phyloP scores from a whole-genome alignment of 2,888 invertebrate species.

The Brenthis daphne region DNA sequence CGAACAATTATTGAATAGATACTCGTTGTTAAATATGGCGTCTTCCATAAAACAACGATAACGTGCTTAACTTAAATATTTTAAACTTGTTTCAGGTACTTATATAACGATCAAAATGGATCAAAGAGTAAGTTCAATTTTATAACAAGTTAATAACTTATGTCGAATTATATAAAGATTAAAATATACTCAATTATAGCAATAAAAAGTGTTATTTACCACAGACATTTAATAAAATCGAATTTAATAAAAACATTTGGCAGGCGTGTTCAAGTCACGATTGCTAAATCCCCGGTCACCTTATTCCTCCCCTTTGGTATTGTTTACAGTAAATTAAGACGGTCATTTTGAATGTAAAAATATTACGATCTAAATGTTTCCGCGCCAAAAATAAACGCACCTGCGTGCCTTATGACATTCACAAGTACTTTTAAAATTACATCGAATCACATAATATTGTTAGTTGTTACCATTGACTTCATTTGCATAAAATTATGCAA shows the following conservation, averaged over 20 bases:
- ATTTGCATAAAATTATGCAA: too few species aligned
- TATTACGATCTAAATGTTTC: constrained; percentile 30
- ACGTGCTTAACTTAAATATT: too few species aligned
- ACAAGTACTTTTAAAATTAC: constrained; percentile 26
- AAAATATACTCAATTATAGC: neutral
- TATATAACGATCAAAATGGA: too few species aligned
- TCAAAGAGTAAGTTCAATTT: too few species aligned
- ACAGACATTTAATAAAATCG: constrained; percentile 2
- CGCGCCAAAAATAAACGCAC: constrained; percentile 36
- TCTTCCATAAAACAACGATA: too few species aligned
- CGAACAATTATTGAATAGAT: constrained; percentile 24
- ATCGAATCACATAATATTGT: neutral
- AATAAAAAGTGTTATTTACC: neutral
- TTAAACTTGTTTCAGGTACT: too few species aligned
- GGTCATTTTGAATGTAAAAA: constrained; percentile 29
- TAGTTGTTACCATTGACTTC: neutral
- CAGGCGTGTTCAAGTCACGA: constrained; percentile 25
- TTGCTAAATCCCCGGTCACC: constrained; percentile 35
- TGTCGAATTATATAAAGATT: too few species aligned
- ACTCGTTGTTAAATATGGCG: constrained; percentile 14
- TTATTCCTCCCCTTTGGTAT: constrained; percentile 26
- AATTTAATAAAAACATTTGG: constrained; percentile 25
- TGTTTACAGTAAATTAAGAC: constrained; percentile 32
- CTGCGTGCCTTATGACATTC: constrained; percentile 32
- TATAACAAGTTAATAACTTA: too few species aligned